Evolutionary conservation across 2,888 invertebrate species (phyloP).

Genomic region (Frankliniella intonsa): DNA sequence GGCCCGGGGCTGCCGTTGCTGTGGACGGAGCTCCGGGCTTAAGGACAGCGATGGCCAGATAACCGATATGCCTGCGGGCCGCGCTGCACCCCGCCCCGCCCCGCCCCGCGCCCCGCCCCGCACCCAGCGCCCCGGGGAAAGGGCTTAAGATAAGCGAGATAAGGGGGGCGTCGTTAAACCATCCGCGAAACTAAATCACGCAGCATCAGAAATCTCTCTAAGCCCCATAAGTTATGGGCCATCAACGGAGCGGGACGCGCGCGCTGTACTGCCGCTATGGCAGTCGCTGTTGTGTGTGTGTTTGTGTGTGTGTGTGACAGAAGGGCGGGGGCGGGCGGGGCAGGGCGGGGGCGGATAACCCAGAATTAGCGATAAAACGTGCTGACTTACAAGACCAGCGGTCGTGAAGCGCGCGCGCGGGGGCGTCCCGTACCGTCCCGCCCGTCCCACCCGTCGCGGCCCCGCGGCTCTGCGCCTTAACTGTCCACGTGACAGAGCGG

Average conservation of each 20-base stretch:
- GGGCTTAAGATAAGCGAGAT: constrained; percentile 1
- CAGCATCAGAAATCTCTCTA: constrained; percentile 21
- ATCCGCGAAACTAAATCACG: constrained; percentile 24
- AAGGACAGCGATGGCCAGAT: not conserved
- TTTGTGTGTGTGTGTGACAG: not conserved
- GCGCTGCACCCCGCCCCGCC: not conserved
- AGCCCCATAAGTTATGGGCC: constrained; percentile 26
- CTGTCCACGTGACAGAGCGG: not conserved
- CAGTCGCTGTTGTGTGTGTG: too few relatives aligned
- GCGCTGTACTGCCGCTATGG: too few relatives aligned
- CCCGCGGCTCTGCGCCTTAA: not conserved
- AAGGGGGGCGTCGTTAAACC: constrained; percentile 19
- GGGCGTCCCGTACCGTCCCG: too few relatives aligned
- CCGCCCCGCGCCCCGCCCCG: not conserved
- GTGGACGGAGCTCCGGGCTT: not conserved
- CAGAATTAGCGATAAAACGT: constrained; percentile 7
- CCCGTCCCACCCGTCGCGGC: too few relatives aligned
- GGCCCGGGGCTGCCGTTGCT: not conserved
- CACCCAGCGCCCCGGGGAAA: not conserved
- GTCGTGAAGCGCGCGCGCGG: too few relatives aligned
- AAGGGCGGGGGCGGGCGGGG: not conserved
- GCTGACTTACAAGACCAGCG: too few relatives aligned
- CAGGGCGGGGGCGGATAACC: not conserved
- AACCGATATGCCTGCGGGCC: not conserved
- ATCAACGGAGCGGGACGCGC: constrained; percentile 5